Evolutionary conservation across 2,888 invertebrate genomes (phyloP).

Genomic region (Apotomis betuletana): DNA sequence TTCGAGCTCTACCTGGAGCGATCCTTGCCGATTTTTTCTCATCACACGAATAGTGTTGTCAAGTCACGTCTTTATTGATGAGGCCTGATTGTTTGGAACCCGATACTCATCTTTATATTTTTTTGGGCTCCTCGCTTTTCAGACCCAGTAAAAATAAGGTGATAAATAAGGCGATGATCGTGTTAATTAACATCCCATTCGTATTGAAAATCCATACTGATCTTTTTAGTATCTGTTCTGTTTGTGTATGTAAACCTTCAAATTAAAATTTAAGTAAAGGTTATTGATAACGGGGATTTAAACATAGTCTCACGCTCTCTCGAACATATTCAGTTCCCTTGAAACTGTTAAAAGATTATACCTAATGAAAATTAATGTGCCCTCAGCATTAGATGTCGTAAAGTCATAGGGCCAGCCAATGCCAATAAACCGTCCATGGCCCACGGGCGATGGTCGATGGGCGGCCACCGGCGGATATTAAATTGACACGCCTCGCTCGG

Average conservation of each 20-base stretch:
- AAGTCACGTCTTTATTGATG: constrained; percentile 68
- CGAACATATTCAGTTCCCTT: neutral
- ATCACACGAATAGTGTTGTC: constrained; percentile 50
- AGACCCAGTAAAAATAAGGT: neutral
- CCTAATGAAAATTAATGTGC: neutral
- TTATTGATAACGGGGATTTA: too few relatives aligned
- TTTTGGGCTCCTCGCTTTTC: constrained; percentile 42
- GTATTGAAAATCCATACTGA: neutral
- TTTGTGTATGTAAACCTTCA: too few relatives aligned
- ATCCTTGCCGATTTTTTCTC: constrained; percentile 67
- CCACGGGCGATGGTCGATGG: constrained; percentile 54
- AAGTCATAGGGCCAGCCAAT: constrained; percentile 48
- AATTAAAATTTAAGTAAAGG: too few relatives aligned
- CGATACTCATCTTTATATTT: constrained; percentile 57
- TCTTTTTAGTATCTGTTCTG: too few relatives aligned
- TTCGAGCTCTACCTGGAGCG: constrained; percentile 68
- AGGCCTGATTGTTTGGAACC: constrained; percentile 64
- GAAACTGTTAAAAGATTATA: neutral
- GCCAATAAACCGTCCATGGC: constrained; percentile 70
- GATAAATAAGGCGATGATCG: neutral
- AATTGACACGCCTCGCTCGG: constrained; percentile 75
- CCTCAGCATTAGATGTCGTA: neutral
- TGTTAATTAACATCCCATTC: neutral
- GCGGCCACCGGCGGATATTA: constrained; percentile 75
- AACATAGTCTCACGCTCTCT: too few relatives aligned